Conservation (phyloP, 2,888 invertebrate genomes). For the Agonum fuliginosum region DNA sequence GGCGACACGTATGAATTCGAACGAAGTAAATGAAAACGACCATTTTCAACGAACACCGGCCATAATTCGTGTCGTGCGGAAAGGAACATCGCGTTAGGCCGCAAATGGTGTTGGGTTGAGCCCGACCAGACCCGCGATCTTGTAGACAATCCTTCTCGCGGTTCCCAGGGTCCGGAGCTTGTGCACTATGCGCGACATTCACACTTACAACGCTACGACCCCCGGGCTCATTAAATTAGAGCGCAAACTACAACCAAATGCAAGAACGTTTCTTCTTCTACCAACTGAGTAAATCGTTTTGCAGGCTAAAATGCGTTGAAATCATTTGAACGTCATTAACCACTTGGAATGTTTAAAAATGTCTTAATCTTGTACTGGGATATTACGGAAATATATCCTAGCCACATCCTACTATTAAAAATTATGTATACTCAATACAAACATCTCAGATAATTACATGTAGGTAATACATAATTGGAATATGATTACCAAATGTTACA, state of each 20-base stretch:
- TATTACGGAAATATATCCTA: no score
- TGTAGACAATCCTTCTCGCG: slow-evolving; percentile 26
- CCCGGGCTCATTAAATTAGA: not conserved
- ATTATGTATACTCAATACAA: no score
- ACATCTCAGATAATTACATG: no score
- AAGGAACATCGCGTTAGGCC: slow-evolving; percentile 46
- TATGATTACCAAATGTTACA: no score
- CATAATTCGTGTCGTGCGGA: slow-evolving; percentile 41
- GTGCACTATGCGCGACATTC: slow-evolving; percentile 9
- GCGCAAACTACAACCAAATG: not conserved
- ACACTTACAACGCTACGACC: not conserved
- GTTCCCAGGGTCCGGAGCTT: slow-evolving; percentile 1
- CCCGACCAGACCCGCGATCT: not conserved
- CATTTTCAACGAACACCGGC: slow-evolving; percentile 46
- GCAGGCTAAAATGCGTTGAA: no score
- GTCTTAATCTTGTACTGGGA: no score
- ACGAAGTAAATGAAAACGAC: slow-evolving; percentile 41
- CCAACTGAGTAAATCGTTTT: no score
- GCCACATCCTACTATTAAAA: no score
- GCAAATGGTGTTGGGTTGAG: slow-evolving; percentile 30
- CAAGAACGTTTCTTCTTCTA: not conserved
- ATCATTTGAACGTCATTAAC: no score
- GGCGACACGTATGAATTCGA: slow-evolving; percentile 28
- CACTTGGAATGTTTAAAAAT: no score
- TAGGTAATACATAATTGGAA: no score